Evolutionary conservation across 2,888 invertebrate species (phyloP).

Genomic region (Ophonus ardosiacus): DNA sequence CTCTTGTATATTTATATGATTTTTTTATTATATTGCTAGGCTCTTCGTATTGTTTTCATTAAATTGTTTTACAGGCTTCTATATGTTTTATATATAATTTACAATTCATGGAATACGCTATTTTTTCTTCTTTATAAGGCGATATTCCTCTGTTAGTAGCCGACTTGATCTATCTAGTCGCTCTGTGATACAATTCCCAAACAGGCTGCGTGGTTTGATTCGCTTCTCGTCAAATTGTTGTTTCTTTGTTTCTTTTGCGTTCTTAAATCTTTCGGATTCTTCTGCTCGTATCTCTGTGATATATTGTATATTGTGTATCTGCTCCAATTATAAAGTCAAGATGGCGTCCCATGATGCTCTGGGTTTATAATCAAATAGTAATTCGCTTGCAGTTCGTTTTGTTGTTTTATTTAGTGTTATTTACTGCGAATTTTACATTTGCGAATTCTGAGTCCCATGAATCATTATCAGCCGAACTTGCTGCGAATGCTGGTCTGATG

Average conservation of each 20-base stretch:
- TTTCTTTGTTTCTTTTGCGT: not conserved
- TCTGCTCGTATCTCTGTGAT: not conserved
- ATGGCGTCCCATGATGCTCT: constrained; percentile 63
- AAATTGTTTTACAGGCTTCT: too few species aligned
- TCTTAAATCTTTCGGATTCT: not conserved
- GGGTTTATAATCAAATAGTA: constrained; percentile 68
- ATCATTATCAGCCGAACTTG: constrained; percentile 67
- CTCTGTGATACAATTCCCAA: too few species aligned
- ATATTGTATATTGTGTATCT: not conserved
- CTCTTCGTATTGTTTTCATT: too few species aligned
- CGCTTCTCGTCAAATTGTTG: not conserved
- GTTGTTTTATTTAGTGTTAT: constrained; percentile 69
- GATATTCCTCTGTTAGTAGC: too few species aligned
- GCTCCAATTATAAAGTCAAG: constrained; percentile 28
- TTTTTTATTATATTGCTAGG: too few species aligned
- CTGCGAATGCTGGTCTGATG: not conserved
- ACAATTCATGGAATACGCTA: too few species aligned
- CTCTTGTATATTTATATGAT: too few species aligned
- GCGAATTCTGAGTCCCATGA: constrained; percentile 71
- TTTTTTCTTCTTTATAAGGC: too few species aligned
- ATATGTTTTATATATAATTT: too few species aligned
- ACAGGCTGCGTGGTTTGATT: not conserved
- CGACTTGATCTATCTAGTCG: too few species aligned
- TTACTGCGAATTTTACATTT: constrained; percentile 69
- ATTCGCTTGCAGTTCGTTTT: constrained; percentile 66